phyloP scores from a whole-genome alignment of 2,888 invertebrate genomes.

The Lepidochrysops patricia region DNA sequence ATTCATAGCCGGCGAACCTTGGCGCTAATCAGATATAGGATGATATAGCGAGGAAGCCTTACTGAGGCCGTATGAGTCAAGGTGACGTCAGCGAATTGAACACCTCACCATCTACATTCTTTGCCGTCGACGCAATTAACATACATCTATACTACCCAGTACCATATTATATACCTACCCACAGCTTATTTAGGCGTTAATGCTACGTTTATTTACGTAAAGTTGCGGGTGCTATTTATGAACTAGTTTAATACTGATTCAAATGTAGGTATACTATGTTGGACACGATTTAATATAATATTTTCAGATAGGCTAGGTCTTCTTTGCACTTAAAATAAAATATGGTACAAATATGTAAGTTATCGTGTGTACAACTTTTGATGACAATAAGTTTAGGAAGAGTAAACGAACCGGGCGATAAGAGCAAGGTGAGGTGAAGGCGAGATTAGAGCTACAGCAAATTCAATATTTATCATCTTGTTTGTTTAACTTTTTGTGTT shows the following conservation, averaged over 20 bases:
- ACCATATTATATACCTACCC: too few relatives aligned
- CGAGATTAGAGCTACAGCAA: not conserved
- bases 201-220: too few relatives aligned
- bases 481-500: not conserved
- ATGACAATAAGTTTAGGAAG: not conserved
- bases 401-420: not conserved
- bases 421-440: constrained; percentile 9
- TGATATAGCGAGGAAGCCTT: constrained; percentile 27
- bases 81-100: constrained; percentile 38
- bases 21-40: constrained; percentile 24
- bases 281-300: too few relatives aligned
- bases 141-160: not conserved
- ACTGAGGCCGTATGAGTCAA: constrained; percentile 46
- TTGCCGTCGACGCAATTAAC: constrained; percentile 31
- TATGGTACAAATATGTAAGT: not conserved
- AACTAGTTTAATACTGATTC: too few relatives aligned
- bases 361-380: not conserved
- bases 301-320: not conserved
- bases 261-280: too few relatives aligned
- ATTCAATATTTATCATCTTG: not conserved
- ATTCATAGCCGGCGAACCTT: constrained; percentile 14
- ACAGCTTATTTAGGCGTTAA: too few relatives aligned
- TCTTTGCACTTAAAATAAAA: not conserved
- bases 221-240: too few relatives aligned
- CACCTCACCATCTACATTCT: constrained; percentile 32